Conservation (phyloP, 2,888 invertebrate species). For the Cheiracanthium punctorium region DNA sequence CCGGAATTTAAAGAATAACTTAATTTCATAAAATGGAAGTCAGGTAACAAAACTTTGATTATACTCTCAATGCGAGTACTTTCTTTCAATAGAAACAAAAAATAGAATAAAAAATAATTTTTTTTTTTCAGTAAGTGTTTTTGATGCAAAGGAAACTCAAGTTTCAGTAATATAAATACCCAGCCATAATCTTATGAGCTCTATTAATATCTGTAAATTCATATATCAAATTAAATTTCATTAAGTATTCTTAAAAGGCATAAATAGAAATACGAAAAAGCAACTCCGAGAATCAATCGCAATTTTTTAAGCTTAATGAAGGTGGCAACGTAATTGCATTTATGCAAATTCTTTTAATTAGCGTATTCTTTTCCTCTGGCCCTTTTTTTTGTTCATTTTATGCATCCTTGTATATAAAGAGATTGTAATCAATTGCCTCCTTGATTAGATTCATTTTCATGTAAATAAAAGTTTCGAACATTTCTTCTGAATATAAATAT, state of each 20-base stretch:
- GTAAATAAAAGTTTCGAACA: background rate
- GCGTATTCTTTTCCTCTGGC: background rate
- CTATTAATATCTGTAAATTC: background rate
- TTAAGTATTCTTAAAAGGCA: background rate
- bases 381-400: background rate
- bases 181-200: too few species aligned
- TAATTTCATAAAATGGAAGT: too few species aligned
- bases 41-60: too few species aligned
- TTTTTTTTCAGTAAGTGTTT: too few species aligned
- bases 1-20: too few species aligned
- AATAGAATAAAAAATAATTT: too few species aligned
- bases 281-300: background rate
- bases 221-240: background rate
- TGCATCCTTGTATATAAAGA: background rate
- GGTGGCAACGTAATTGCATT: conserved; percentile 11
- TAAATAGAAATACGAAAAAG: background rate
- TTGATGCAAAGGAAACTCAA: too few species aligned
- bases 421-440: background rate
- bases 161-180: too few species aligned
- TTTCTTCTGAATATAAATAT: background rate
- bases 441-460: conserved; percentile 10
- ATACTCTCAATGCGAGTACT: too few species aligned
- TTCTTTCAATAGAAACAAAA: too few species aligned
- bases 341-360: conserved; percentile 12
- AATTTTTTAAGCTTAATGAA: background rate